Evolutionary conservation across 2,797 vertebrate genomes (phyloP).

Genomic region (Chiloscyllium punctatum): DNA sequence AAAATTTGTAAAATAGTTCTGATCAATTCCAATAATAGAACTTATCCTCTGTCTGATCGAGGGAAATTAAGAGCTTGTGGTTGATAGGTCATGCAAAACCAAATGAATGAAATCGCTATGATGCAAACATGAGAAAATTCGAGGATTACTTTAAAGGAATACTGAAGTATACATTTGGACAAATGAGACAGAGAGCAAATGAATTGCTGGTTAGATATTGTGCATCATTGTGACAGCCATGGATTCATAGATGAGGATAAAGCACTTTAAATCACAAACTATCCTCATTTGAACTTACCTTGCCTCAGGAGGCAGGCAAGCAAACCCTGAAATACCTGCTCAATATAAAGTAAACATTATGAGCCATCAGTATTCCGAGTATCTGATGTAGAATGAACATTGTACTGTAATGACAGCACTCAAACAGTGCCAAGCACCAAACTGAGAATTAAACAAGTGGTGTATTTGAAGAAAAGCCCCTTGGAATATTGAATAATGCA

Average conservation of each 20-base stretch:
- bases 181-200: not conserved
- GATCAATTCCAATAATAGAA: not conserved
- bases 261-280: not conserved
- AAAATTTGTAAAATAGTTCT: not conserved
- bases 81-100: not conserved
- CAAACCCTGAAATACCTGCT: not conserved
- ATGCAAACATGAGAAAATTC: not conserved
- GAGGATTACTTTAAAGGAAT: not conserved
- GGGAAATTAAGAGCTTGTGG: not conserved
- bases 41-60: not conserved
- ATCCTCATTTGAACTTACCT: not conserved
- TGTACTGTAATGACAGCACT: not conserved
- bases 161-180: not conserved
- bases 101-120: not conserved
- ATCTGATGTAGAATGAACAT: not conserved
- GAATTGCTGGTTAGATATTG: not conserved
- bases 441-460: not conserved
- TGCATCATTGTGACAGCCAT: not conserved
- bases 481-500: not conserved
- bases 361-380: not conserved
- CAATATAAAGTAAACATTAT: not conserved
- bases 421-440: not conserved
- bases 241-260: conserved; percentile 1
- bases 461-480: not conserved
- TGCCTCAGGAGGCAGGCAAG: not conserved